A percentile compares a stretch with the other conserved stretches of the same genome.
Conservation (phyloP, 2,888 invertebrate species). For the Thalpophila matura region DNA sequence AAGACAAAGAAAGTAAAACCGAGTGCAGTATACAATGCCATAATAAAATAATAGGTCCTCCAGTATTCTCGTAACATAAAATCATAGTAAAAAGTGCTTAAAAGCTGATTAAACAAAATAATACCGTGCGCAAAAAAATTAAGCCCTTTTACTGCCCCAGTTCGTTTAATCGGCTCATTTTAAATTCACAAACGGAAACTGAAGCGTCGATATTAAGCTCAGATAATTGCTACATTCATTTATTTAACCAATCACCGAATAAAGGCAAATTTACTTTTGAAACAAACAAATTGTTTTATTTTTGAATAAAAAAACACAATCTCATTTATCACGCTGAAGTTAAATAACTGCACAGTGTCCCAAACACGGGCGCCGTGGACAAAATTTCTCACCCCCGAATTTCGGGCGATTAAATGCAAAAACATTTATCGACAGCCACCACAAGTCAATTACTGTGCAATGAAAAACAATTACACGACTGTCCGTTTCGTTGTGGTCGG, state of each 20-base stretch:
- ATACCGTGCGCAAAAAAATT: constrained; percentile 4
- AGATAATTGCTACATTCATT: constrained; percentile 40
- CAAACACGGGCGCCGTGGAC: constrained; percentile 42
- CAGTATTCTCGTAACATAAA: not conserved
- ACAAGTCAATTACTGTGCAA: constrained; percentile 86
- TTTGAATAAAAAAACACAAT: constrained; percentile 45
- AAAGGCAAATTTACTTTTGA: constrained; percentile 38
- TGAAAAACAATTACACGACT: constrained; percentile 86
- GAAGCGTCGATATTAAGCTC: constrained; percentile 39
- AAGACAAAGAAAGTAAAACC: no score
- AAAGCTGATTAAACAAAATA: constrained; percentile 20
- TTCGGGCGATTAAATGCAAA: constrained; percentile 76
- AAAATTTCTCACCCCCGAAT: constrained; percentile 65
- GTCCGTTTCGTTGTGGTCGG: constrained; percentile 75
- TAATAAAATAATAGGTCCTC: not conserved
- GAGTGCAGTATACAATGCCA: not conserved
- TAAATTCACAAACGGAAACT: constrained; percentile 37
- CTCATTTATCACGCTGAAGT: constrained; percentile 69
- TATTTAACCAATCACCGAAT: constrained; percentile 29
- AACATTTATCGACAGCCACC: constrained; percentile 81
- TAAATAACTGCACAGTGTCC: constrained; percentile 63
- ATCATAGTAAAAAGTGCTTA: not conserved
- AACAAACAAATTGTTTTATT: constrained; percentile 55
- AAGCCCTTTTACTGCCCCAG: constrained; percentile 18
- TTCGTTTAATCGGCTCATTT: constrained; percentile 40